Evolutionary conservation across 2,888 invertebrate genomes (phyloP), one percentile per base, ranked within the genome.

Genomic region (Tillus elongatus): DNA sequence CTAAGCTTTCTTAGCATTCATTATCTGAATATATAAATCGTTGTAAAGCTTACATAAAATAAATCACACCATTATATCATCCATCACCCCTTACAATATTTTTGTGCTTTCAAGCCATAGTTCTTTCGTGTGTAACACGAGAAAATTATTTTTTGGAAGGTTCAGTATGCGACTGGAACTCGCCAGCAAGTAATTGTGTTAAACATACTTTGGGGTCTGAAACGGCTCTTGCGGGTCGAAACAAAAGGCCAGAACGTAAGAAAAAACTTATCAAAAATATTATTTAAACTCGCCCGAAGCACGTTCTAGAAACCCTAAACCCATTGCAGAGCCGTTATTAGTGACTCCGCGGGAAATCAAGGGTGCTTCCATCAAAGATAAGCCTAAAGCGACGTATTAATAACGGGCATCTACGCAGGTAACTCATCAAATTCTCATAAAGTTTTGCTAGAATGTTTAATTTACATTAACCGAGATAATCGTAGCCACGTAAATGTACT

Each of bases 181-280:
- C n/a, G n/a, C n/a, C n/a, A n/a, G n/a, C n/a, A n/a, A n/a, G n/a
- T 8, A 19, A 19, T 19, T 19, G 24, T 19, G 24, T 19, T 19
- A 19, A n/a, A n/a, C 24, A 8, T 19, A n/a, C n/a, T 19, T n/a
- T n/a, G n/a, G 24, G 6, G n/a, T n/a, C 6, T 6, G 24, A 19
- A n/a, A 19, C 24, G 6, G 6, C 24, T 19, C n/a, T 19, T 19
- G 24, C n/a, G 24, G n/a, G n/a, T 8, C 24, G 24, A 19, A 19
- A 19, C 24, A 19, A 19, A 19, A 19, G 24, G 6, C n/a, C 38
- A 19, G 24, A 19, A 8, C n/a, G 24, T n/a, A 19, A n/a, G n/a
- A n/a, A 19, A 19, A 19, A 19, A 19, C 24, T 19, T 19, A 19
- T 19, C 24, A 8, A n/a, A 19, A 19, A 19, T 19, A 19, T 19